Evolutionary conservation across 1,140 invertebrate genomes (phyloP).

Genomic region (Halotydeus destructor): DNA sequence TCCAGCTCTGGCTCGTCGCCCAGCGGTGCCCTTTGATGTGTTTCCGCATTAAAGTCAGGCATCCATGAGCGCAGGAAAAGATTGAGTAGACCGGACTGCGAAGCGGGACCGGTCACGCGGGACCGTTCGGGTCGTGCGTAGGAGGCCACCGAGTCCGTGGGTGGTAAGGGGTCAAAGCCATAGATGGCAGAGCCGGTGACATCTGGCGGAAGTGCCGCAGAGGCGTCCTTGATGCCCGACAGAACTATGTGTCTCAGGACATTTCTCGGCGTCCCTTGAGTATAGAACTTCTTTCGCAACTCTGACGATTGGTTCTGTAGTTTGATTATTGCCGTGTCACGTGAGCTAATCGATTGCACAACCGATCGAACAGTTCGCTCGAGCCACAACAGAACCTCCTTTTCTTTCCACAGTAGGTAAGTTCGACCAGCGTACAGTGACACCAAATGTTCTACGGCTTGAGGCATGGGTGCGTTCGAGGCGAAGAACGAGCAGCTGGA

Average conservation of each 20-base stretch:
- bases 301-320: constrained; percentile 12
- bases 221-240: constrained; percentile 51
- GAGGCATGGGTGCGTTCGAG: constrained; percentile 30
- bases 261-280: constrained; percentile 41
- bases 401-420: constrained; percentile 55
- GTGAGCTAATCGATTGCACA: constrained; percentile 37
- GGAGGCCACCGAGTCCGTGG: constrained; percentile 44
- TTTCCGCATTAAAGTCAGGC: constrained; percentile 31
- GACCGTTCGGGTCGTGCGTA: constrained; percentile 37
- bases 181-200: constrained; percentile 37
- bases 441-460: constrained; percentile 33
- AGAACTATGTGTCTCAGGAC: constrained; percentile 56
- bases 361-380: constrained; percentile 43
- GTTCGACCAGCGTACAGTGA: constrained; percentile 47
- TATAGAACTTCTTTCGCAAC: constrained; percentile 34
- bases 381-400: constrained; percentile 50
- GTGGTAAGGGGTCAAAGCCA: constrained; percentile 58
- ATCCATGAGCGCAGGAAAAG: constrained; percentile 42
- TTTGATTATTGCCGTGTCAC: constrained; percentile 31
- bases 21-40: neutral
- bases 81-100: constrained; percentile 22
- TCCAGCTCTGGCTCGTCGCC: constrained; percentile 2
- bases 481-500: constrained; percentile 16
- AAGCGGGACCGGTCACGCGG: constrained; percentile 1
- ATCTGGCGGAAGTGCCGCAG: constrained; percentile 31